These are phyloP conservation scores for Bombus fervidus DNA, from an alignment of 1,140 invertebrate species.

Conservation along the genomic window DNA sequence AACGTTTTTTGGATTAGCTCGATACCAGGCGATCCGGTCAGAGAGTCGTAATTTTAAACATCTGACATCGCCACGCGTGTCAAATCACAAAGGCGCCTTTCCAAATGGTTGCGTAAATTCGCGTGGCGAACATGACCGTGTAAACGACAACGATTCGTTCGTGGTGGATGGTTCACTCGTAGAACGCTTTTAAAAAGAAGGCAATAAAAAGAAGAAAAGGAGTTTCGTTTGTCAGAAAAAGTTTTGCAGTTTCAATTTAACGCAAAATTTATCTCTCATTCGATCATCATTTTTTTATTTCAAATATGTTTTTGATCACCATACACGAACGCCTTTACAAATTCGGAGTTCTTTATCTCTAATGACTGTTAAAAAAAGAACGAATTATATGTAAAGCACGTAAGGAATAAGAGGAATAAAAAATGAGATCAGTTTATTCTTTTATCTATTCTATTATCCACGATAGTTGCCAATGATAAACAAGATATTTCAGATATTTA, in stretches of 20 bases:
- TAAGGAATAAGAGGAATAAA: background rate
- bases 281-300: too few relatives aligned
- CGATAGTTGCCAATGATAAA: background rate
- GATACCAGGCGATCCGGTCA: constrained; percentile 1
- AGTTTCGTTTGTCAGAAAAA: background rate
- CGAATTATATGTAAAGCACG: background rate
- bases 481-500: background rate
- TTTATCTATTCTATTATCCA: background rate
- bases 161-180: background rate
- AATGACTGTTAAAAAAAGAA: background rate
- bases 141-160: constrained; percentile 42
- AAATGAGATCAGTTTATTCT: too few relatives aligned
- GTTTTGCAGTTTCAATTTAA: background rate
- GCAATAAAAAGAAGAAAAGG: background rate
- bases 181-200: constrained; percentile 20
- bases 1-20: constrained; percentile 48
- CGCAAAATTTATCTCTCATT: too few relatives aligned
- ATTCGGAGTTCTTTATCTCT: background rate
- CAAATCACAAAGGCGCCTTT: constrained; percentile 26
- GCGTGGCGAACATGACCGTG: constrained; percentile 29
- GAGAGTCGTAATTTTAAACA: constrained; percentile 47
- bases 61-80: constrained; percentile 46
- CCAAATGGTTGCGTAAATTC: constrained; percentile 7
- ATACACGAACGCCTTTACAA: too few relatives aligned
- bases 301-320: too few relatives aligned